These are phyloP conservation scores for Metaphire vulgaris DNA, from an alignment of 1,140 invertebrate genomes.

Conservation along the genomic window DNA sequence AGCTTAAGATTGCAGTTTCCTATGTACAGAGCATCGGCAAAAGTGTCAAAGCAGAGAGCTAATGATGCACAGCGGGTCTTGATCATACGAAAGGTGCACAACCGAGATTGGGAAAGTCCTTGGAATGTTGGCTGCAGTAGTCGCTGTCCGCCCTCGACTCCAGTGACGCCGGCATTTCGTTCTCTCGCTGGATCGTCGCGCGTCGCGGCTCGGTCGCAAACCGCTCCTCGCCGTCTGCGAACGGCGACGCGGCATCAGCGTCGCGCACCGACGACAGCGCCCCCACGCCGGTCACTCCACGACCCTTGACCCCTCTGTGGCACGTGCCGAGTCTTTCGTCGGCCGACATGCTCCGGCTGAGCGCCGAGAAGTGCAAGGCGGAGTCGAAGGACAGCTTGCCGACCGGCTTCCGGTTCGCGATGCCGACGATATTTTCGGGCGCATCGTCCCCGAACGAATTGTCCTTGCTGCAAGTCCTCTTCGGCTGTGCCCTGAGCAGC, in stretches of 20 bases:
- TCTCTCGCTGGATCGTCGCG: background rate
- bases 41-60: too few relatives aligned
- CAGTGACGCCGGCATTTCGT: background rate
- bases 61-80: too few relatives aligned
- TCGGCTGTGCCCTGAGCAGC: background rate
- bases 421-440: background rate
- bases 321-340: background rate
- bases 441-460: background rate
- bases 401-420: too few relatives aligned
- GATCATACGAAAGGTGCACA: background rate
- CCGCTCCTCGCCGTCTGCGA: background rate
- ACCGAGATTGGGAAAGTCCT: slow-evolving; percentile 8
- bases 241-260: background rate
- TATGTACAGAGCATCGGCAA: too few relatives aligned
- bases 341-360: slow-evolving; percentile 5
- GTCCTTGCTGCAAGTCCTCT: background rate
- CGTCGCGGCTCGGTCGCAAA: slow-evolving; percentile 19
- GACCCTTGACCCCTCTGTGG: background rate
- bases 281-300: background rate
- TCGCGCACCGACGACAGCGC: too few relatives aligned
- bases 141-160: slow-evolving; percentile 18
- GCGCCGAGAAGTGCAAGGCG: background rate
- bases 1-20: too few relatives aligned
- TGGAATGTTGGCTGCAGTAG: slow-evolving; percentile 24
- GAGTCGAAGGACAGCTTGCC: background rate